Base-by-base conservation (phyloP, 1,140 invertebrate genomes). In the Drosophila santomea region DNA sequence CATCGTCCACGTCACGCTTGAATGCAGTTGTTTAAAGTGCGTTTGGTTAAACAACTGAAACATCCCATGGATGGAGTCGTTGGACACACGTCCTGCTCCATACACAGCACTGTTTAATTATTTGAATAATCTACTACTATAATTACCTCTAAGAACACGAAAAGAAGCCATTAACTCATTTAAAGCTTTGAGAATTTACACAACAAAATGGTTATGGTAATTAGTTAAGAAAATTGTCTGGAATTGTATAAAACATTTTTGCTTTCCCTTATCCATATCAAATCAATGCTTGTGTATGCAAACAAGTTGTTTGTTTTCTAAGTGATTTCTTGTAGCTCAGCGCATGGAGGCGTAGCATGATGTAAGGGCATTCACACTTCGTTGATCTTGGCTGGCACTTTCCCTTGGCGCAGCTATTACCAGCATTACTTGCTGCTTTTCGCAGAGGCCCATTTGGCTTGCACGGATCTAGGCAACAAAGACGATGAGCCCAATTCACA, bases 291-390 rank as follows among this genome's bases (percentile, higher is more conserved):
- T 8, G 3, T 28, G 25, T 15, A 35, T 50, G 14, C 48, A 32
- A 32, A 28, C 14, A 4, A 50, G n/a, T 17, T 32, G 10, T 15
- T 32, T 50, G 47, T 50, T 50, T 50, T 50, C 47, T 50, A 8
- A 32, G 25, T 48, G 36, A 63, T 41, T 45, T 47, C 15, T n/a
- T 17, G 7, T 5, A 23, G 17, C 32, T 51, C 3, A 12, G 4
- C 44, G n/a, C 47, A 12, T 64, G 47, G 20, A 25, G 45, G 23
- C 4, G 36, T 36, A 14, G 47, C 63, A 51, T 71, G 67, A 71
- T 71, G 67, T 71, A 71, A 71, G 67, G 67, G 67, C 67, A 71
- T 71, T 71, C 51, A 71, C 63, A 71, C 73, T 74, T 74, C 52
- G 69, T 20, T 68, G 64, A 68, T 66, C 64, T n/a, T 51, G 45